phyloP scores from a whole-genome alignment of 1,140 invertebrate species.

The Cherax destructor region DNA sequence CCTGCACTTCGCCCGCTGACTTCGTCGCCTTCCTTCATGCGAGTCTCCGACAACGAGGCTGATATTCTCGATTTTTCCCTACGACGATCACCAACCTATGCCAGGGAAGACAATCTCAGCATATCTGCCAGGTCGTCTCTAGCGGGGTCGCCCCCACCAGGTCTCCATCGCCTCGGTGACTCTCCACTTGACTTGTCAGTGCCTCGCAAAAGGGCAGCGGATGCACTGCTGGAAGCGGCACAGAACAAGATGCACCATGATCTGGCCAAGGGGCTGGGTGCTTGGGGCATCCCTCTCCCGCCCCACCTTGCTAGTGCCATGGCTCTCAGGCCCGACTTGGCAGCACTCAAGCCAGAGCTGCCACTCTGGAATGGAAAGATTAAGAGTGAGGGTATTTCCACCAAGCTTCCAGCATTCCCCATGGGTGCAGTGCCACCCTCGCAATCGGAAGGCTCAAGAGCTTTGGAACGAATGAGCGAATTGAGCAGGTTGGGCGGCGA shows the following conservation, averaged over 20 bases:
- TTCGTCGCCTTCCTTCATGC: constrained; percentile 51
- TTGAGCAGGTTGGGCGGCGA: constrained; percentile 88
- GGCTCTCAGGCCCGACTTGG: constrained; percentile 70
- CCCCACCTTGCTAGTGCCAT: constrained; percentile 84
- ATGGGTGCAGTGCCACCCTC: constrained; percentile 77
- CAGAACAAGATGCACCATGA: constrained; percentile 71
- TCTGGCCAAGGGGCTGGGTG: constrained; percentile 59
- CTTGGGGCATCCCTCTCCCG: constrained; percentile 79
- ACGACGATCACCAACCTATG: constrained; percentile 52
- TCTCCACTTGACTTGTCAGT: constrained; percentile 88
- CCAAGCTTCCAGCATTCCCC: constrained; percentile 73
- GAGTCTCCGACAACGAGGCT: constrained; percentile 68
- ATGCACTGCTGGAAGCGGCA: constrained; percentile 71
- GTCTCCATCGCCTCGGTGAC: constrained; percentile 79
- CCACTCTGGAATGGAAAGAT: constrained; percentile 77
- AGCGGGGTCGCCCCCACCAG: constrained; percentile 74
- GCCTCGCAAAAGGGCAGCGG: constrained; percentile 80
- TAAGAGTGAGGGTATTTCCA: constrained; percentile 62
- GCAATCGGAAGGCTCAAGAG: constrained; percentile 88
- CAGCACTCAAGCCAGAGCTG: constrained; percentile 75
- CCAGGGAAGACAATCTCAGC: constrained; percentile 62
- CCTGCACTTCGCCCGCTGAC: constrained; percentile 55
- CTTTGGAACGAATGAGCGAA: constrained; percentile 93
- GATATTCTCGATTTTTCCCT: constrained; percentile 71
- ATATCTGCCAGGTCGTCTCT: constrained; percentile 64